Evolutionary conservation across 2,113 vertebrate genomes (phyloP), one percentile per base, ranked within the genome.

Genomic region (Choloepus hoffmanni): DNA sequence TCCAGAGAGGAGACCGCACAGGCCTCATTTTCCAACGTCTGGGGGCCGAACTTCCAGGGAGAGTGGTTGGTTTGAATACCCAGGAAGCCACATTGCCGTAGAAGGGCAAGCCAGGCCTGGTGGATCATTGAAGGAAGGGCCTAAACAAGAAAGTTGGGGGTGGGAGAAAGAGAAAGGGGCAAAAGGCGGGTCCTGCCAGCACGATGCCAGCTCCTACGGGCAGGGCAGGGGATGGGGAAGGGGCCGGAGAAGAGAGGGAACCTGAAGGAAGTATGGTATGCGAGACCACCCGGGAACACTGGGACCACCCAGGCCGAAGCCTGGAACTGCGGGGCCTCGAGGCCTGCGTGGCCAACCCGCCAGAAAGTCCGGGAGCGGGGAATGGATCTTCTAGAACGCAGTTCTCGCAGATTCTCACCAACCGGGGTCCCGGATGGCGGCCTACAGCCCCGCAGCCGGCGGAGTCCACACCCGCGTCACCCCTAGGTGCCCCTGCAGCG

Each of bases 301-400:
- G 95, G 91, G 97, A 97, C 97, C 96, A 97, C 97, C 97, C 97
- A 98, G 72, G 88, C 82, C 1, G 92, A 85, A 30, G 85, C 76
- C 53, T 40, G 88, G 53, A 72, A 67, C 81, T 40, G 36, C 8
- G 11, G 55, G 73, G 26, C 33, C 50, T 36, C 16, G 24, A 74
- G 70, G 33, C 90, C 92, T 65, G 58, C 13, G 2, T 82, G 86
- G 82, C 70, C 28, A 24, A 86, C 73, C 2, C 21, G 19, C 82
- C 60, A 21, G 28, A 62, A 62, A 76, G 92, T 45, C 94, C 40
- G 21, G 72, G 28, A 60, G 4, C 0, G 3, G 6, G 15, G 7
- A 40, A 60, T 6, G 65, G 30, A 43, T 68, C 84, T 92, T 79
- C 78, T 74, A n/a, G 55, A 88, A 95, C 60, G 28, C 30, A 1